These are phyloP conservation scores for Chorisops tibialis DNA, from an alignment of 2,888 invertebrate species.

Conservation along the genomic window DNA sequence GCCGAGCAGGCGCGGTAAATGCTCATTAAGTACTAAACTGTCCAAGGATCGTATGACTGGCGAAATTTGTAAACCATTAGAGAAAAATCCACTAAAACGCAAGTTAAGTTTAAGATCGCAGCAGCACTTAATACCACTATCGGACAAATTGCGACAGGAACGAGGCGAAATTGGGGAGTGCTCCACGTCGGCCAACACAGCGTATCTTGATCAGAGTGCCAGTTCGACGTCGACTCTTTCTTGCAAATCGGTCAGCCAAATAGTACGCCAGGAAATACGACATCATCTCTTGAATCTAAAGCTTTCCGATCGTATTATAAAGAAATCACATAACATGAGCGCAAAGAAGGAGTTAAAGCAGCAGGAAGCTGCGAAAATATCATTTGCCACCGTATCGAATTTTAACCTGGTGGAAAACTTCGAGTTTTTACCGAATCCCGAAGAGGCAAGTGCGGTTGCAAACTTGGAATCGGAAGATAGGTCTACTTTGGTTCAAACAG, in stretches of 20 bases:
- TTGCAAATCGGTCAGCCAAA: background rate
- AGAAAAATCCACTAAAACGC: background rate
- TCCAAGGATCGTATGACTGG: background rate
- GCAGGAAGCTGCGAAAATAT: no score
- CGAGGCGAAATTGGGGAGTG: slow-evolving; percentile 4
- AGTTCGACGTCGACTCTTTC: background rate
- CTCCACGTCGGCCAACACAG: background rate
- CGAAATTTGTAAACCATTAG: background rate
- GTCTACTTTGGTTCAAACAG: background rate
- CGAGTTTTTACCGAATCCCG: background rate
- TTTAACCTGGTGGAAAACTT: background rate
- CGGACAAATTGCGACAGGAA: background rate
- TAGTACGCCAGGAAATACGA: background rate
- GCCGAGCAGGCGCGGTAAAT: background rate
- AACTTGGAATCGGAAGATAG: background rate
- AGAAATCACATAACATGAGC: background rate
- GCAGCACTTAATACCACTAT: slow-evolving; percentile 3
- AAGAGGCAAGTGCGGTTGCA: background rate
- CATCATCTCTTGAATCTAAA: background rate
- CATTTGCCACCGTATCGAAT: no score
- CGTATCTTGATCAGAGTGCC: background rate
- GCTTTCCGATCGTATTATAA: background rate
- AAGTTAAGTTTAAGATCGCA: slow-evolving; percentile 1
- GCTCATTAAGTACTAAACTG: background rate
- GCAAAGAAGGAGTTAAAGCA: no score